Evolutionary conservation across 2,888 invertebrate species (phyloP).

Genomic region (Cyaniris semiargus): DNA sequence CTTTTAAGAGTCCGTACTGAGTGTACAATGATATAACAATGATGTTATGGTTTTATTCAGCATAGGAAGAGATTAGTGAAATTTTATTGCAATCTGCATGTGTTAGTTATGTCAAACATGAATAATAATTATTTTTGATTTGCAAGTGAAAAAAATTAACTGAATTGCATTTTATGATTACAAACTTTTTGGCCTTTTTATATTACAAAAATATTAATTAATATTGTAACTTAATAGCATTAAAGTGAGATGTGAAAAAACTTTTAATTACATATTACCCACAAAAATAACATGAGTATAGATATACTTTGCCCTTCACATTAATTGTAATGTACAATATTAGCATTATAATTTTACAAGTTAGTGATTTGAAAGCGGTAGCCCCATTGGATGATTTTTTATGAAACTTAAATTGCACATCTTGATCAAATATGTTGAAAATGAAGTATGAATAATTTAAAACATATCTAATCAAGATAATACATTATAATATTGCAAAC

Average conservation of each 20-base stretch:
- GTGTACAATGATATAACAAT: not conserved
- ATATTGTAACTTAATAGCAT: not conserved
- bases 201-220: not conserved
- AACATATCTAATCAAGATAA: not conserved
- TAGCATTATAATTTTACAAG: not conserved
- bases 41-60: no score
- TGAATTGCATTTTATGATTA: no score
- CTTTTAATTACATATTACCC: not conserved
- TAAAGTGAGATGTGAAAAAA: not conserved
- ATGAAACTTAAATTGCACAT: not conserved
- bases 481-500: not conserved
- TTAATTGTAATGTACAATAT: not conserved
- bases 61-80: not conserved
- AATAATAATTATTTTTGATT: not conserved
- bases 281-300: not conserved
- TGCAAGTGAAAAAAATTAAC: not conserved
- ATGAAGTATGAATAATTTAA: not conserved
- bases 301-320: not conserved
- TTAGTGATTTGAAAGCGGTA: not conserved
- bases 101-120: not conserved
- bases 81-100: not conserved
- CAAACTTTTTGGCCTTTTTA: no score
- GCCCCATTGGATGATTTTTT: constrained; percentile 1
- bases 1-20: no score
- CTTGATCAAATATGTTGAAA: not conserved